A percentile compares a stretch with the other conserved stretches of the same genome.
Evolutionary conservation across 1,140 invertebrate species (phyloP).

Genomic region (Drosophila nasuta): DNA sequence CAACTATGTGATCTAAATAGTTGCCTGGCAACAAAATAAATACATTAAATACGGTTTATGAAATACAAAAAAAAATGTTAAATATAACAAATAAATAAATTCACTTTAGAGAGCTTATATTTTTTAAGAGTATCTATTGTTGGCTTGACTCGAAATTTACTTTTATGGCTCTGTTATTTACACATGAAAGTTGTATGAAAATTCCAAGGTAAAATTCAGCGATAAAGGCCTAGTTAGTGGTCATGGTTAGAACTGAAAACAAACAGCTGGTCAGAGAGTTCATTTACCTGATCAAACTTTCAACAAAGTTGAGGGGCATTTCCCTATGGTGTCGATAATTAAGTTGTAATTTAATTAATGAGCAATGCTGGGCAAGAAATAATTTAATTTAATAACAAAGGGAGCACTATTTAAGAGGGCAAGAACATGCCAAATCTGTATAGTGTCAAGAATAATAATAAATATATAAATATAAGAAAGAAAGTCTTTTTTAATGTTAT

Average conservation of each 20-base stretch:
- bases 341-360: neutral
- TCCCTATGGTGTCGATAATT: neutral
- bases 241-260: constrained; percentile 47
- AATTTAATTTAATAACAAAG: too few species aligned
- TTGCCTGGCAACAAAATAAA: neutral
- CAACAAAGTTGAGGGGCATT: constrained; percentile 1
- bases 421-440: too few species aligned
- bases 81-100: neutral
- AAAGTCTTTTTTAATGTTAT: too few species aligned
- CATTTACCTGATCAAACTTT: constrained; percentile 68
- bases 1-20: neutral
- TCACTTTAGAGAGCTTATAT: neutral
- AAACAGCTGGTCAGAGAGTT: constrained; percentile 46
- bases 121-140: neutral
- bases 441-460: too few species aligned
- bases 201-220: constrained; percentile 60
- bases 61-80: neutral
- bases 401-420: too few species aligned
- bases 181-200: constrained; percentile 68
- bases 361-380: too few species aligned
- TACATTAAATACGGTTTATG: neutral
- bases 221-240: constrained; percentile 54
- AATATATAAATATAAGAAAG: too few species aligned
- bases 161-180: constrained; percentile 76
- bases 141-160: constrained; percentile 36